These are phyloP conservation scores for Zaprionus kolodkinae DNA, from an alignment of 1,140 invertebrate genomes.

Conservation along the genomic window DNA sequence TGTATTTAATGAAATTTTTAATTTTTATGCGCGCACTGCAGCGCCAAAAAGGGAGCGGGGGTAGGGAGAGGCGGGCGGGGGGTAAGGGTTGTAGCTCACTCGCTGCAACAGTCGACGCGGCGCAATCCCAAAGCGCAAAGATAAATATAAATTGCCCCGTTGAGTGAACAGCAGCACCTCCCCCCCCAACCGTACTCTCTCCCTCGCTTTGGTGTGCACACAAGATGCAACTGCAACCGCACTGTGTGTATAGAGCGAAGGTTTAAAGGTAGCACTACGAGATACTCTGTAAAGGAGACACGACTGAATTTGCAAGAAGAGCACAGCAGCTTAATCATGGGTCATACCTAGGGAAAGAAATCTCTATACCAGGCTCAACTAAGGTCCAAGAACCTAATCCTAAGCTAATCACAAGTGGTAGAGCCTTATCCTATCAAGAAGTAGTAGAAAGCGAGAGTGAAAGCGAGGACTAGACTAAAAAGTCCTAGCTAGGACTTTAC, in stretches of 20 bases:
- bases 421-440: too few species aligned
- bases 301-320: too few species aligned
- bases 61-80: background rate
- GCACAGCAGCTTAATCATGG: too few species aligned
- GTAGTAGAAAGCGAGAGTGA: too few species aligned
- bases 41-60: background rate
- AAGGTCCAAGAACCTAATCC: too few species aligned
- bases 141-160: slow-evolving; percentile 28
- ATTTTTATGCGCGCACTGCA: slow-evolving; percentile 70
- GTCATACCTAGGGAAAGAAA: too few species aligned
- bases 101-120: slow-evolving; percentile 21
- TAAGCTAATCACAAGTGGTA: too few species aligned
- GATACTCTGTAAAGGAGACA: background rate
- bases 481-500: too few species aligned
- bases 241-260: background rate
- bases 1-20: slow-evolving; percentile 83
- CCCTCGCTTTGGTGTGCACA: background rate
- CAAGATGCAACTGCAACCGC: slow-evolving; percentile 28
- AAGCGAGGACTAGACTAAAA: too few species aligned
- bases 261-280: background rate
- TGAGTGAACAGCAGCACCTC: background rate
- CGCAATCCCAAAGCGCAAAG: slow-evolving; percentile 49
- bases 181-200: too few species aligned
- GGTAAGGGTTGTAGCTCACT: background rate
- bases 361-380: too few species aligned